These are phyloP conservation scores for Premnoplex brunnescens DNA, from an alignment of 2,797 vertebrate genomes.

Conservation along the genomic window DNA sequence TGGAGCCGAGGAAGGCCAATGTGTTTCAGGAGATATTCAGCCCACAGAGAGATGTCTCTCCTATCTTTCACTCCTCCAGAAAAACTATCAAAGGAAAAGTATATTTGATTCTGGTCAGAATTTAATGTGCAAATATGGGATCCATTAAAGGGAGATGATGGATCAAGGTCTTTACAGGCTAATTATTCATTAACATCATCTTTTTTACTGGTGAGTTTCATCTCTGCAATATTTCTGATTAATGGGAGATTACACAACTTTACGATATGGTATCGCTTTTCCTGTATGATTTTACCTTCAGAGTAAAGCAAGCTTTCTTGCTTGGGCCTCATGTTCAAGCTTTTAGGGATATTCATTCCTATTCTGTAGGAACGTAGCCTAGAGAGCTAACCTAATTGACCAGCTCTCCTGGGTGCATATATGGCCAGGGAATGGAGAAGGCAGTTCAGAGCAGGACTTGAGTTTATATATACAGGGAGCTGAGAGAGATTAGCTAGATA, in stretches of 20 bases:
- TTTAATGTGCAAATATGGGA: neutral
- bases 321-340: neutral
- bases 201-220: neutral
- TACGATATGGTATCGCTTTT: accelerated
- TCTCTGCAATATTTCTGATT: neutral
- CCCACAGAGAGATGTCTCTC: neutral
- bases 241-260: neutral
- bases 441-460: neutral
- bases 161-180: neutral
- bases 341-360: neutral
- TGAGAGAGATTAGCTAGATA: slow-evolving; percentile 41
- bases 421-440: neutral
- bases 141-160: neutral
- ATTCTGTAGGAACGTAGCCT: neutral
- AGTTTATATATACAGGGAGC: neutral
- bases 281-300: neutral
- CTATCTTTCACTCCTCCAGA: neutral
- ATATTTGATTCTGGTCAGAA: neutral
- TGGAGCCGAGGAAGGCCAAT: neutral
- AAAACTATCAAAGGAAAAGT: neutral
- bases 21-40: neutral
- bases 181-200: neutral
- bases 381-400: neutral
- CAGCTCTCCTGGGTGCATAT: neutral
- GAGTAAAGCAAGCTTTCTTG: neutral